Conservation (phyloP, 2,888 invertebrate species). For the Sminthurides aquaticus region DNA sequence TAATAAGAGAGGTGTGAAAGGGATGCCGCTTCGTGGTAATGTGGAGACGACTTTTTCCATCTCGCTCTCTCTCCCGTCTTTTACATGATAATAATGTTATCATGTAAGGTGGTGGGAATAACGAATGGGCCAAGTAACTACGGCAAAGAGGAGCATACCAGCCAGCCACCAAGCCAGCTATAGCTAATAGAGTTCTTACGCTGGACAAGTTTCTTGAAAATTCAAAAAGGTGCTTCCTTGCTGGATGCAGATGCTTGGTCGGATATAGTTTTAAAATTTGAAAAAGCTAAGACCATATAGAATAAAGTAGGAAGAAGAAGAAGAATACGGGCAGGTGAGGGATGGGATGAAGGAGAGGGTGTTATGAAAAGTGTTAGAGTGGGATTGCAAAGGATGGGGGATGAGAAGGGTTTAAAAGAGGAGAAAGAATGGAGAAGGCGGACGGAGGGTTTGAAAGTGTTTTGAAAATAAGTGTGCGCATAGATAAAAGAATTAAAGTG, state of each 20-base stretch:
- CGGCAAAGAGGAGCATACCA: too few species aligned
- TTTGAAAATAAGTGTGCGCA: neutral
- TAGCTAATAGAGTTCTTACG: too few species aligned
- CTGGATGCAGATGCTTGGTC: too few species aligned
- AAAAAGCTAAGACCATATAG: too few species aligned
- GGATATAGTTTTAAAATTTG: too few species aligned
- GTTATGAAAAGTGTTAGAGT: too few species aligned
- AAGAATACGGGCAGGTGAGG: neutral
- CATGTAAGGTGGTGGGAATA: neutral
- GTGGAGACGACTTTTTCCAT: neutral
- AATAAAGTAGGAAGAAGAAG: neutral
- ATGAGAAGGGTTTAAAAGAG: too few species aligned
- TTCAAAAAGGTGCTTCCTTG: too few species aligned
- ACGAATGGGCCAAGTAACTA: too few species aligned
- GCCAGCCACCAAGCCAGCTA: too few species aligned
- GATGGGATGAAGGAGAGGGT: neutral
- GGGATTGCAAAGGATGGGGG: too few species aligned
- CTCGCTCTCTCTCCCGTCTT: neutral
- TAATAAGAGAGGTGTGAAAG: constrained; percentile 23
- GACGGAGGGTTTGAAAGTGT: neutral
- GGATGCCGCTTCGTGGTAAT: constrained; percentile 20
- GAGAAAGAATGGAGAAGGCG: neutral
- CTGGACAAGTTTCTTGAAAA: too few species aligned
- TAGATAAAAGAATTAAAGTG: neutral
- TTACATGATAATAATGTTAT: neutral